These are phyloP conservation scores for Drosophila prosaltans DNA, from an alignment of 1,140 invertebrate species.

Conservation along the genomic window DNA sequence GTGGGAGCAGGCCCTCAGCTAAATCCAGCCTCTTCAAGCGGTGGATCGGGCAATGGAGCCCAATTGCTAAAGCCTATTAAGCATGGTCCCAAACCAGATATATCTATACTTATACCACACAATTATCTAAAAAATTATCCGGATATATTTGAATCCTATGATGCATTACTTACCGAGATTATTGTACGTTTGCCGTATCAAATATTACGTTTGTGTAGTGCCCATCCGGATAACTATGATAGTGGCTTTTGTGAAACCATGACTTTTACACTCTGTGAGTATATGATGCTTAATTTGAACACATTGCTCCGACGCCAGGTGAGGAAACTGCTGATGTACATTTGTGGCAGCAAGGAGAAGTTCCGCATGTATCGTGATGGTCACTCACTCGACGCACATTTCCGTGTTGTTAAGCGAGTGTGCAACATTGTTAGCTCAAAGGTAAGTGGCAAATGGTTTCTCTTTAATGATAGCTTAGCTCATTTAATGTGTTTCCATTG, in stretches of 20 bases:
- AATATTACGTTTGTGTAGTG: constrained; percentile 89
- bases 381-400: constrained; percentile 93
- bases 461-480: neutral
- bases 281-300: constrained; percentile 96
- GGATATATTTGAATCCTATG: constrained; percentile 97
- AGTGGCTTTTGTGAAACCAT: constrained; percentile 94
- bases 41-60: constrained; percentile 27
- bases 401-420: constrained; percentile 86
- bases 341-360: constrained; percentile 97
- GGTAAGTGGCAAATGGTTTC: constrained; percentile 51
- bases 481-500: neutral
- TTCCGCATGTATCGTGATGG: constrained; percentile 97
- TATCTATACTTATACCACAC: constrained; percentile 97
- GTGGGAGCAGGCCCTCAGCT: neutral
- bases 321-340: constrained; percentile 94
- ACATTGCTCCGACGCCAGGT: constrained; percentile 91
- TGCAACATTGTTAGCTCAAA: constrained; percentile 82
- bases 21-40: neutral
- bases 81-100: constrained; percentile 92
- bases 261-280: constrained; percentile 93
- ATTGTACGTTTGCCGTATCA: constrained; percentile 96
- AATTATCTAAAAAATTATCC: constrained; percentile 96
- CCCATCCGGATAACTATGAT: constrained; percentile 84
- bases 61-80: constrained; percentile 90
- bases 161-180: constrained; percentile 97